phyloP scores from a whole-genome alignment of 2,113 vertebrate species.

The Cynoglossus semilaevis region DNA sequence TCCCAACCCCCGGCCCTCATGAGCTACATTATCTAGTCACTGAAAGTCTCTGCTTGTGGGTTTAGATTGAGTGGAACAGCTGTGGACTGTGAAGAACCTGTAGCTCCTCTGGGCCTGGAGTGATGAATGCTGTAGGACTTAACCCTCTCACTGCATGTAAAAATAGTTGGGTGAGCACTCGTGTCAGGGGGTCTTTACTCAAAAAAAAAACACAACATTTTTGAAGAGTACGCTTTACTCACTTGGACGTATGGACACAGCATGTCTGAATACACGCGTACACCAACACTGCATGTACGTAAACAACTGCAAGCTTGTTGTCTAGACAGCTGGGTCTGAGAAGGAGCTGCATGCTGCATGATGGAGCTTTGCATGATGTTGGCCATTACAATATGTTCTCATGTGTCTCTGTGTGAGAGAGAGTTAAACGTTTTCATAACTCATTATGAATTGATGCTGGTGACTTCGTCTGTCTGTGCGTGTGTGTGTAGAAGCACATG shows the following conservation, averaged over 20 bases:
- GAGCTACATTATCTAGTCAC: constrained; percentile 52
- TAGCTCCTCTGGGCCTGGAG: constrained; percentile 69
- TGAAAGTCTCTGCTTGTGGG: constrained; percentile 24
- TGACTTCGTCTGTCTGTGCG: not conserved
- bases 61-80: constrained; percentile 13
- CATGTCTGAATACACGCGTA: constrained; percentile 47
- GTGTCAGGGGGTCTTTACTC: constrained; percentile 9
- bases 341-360: constrained; percentile 61
- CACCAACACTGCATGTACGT: constrained; percentile 38
- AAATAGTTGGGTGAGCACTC: constrained; percentile 16
- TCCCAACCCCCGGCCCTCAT: constrained; percentile 55
- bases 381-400: constrained; percentile 13
- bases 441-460: constrained; percentile 6
- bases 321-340: constrained; percentile 4
- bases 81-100: constrained; percentile 44
- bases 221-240: not conserved
- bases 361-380: constrained; percentile 31
- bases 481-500: constrained; percentile 9
- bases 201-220: too few relatives aligned
- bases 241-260: constrained; percentile 40
- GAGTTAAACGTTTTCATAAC: constrained; percentile 7
- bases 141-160: constrained; percentile 62
- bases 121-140: constrained; percentile 44
- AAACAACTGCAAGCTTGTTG: constrained; percentile 19
- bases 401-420: not conserved